phyloP scores from a whole-genome alignment of 2,797 vertebrate species.

The Corythornis leucogaster region DNA sequence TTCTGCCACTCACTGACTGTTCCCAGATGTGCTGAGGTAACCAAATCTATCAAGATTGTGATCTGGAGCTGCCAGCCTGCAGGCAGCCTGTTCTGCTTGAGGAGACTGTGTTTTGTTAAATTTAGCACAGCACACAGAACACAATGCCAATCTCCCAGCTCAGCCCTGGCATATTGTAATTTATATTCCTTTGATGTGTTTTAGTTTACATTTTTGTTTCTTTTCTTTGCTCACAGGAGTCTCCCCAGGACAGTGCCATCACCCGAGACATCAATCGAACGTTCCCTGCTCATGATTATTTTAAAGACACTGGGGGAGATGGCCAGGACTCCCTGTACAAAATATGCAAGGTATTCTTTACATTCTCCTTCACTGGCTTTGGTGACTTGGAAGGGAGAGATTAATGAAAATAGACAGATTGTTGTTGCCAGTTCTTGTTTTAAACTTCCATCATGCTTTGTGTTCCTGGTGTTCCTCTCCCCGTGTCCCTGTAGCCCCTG shows the following conservation, averaged over 20 bases:
- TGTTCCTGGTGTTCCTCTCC: too few relatives aligned
- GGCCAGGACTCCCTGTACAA: conserved; percentile 99
- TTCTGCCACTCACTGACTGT: not conserved
- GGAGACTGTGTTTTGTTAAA: not conserved
- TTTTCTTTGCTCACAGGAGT: conserved; percentile 82
- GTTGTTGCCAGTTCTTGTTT: too few relatives aligned
- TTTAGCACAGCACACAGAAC: not conserved
- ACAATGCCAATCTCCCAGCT: not conserved
- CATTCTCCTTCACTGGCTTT: not conserved
- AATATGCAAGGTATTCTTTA: conserved; percentile 94
- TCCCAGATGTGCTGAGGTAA: conserved; percentile 27
- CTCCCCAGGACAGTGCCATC: conserved; percentile 98
- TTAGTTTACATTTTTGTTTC: not conserved
- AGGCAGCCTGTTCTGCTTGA: conserved; percentile 2
- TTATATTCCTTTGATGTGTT: not conserved
- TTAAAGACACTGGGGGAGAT: conserved; percentile 98
- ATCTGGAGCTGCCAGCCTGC: conserved; percentile 19
- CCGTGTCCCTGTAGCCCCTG: too few relatives aligned
- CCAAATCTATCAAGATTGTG: not conserved
- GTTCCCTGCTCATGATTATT: conserved; percentile 98
- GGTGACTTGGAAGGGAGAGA: not conserved
- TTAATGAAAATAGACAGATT: not conserved
- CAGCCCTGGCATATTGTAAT: not conserved
- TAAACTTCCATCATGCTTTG: too few relatives aligned
- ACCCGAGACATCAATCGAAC: conserved; percentile 98